These are phyloP conservation scores for Chrysolina americana DNA, from an alignment of 2,888 invertebrate species.

Conservation along the genomic window DNA sequence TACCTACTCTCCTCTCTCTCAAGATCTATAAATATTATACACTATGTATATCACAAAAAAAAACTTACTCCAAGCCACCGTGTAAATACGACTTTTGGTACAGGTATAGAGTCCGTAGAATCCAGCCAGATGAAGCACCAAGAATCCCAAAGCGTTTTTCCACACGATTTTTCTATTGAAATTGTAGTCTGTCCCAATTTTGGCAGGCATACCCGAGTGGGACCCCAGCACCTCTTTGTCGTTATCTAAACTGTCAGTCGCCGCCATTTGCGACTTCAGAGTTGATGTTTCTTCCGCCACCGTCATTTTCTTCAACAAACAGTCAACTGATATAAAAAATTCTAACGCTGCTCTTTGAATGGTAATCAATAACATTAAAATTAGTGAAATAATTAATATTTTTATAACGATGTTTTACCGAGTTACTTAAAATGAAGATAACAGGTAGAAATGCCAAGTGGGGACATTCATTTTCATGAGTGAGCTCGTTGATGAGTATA, in stretches of 20 bases:
- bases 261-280: neutral
- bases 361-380: too few species aligned
- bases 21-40: too few species aligned
- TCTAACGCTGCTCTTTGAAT: too few species aligned
- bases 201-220: constrained; percentile 57
- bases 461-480: too few species aligned
- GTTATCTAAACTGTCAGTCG: neutral
- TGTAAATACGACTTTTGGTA: constrained; percentile 54
- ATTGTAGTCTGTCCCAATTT: constrained; percentile 71
- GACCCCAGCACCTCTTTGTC: neutral
- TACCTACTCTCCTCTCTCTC: too few species aligned
- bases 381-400: too few species aligned
- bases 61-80: constrained; percentile 53
- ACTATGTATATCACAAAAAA: neutral
- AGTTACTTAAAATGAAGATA: too few species aligned
- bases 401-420: too few species aligned
- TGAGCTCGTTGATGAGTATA: too few species aligned
- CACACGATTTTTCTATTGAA: constrained; percentile 74
- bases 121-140: constrained; percentile 72
- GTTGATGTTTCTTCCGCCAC: neutral
- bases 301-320: constrained; percentile 14
- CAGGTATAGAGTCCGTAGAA: constrained; percentile 69
- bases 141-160: constrained; percentile 76
- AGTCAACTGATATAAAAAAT: neutral
- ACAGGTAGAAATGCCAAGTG: too few species aligned